phyloP scores from a whole-genome alignment of 2,888 invertebrate genomes.

The Oxytorus armatus region DNA sequence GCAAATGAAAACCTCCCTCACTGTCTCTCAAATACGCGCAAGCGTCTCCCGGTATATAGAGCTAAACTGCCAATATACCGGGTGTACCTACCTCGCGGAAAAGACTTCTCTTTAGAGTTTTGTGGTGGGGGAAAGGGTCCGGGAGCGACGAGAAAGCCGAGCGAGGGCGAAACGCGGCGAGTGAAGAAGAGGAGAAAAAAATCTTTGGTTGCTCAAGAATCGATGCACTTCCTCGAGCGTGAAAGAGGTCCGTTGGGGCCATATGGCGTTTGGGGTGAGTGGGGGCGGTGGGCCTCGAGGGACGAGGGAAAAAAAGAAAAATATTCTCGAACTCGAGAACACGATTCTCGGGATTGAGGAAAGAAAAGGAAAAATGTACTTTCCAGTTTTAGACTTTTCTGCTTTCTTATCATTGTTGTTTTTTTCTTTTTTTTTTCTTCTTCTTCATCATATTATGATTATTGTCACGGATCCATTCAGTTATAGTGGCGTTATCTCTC shows the following conservation, averaged over 20 bases:
- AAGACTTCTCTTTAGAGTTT: too few relatives aligned
- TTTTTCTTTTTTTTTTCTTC: constrained; percentile 1
- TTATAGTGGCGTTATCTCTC: constrained; percentile 17
- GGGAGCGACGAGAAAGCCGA: too few relatives aligned
- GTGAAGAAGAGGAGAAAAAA: constrained; percentile 29
- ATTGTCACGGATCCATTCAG: constrained; percentile 10
- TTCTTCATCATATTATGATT: not conserved
- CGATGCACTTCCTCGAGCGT: constrained; percentile 58
- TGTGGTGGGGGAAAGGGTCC: too few relatives aligned
- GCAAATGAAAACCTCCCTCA: constrained; percentile 61
- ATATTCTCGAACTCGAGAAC: constrained; percentile 34
- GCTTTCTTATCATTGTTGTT: not conserved
- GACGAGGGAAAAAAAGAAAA: too few relatives aligned
- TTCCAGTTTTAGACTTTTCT: not conserved
- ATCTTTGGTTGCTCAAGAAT: constrained; percentile 30
- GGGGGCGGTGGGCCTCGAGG: constrained; percentile 40
- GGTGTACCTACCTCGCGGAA: too few relatives aligned
- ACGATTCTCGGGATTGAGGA: constrained; percentile 16
- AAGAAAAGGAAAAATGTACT: constrained; percentile 6
- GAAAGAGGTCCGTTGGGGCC: constrained; percentile 58
- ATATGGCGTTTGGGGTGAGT: constrained; percentile 65
- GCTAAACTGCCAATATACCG: too few relatives aligned
- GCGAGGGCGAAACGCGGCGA: constrained; percentile 19
- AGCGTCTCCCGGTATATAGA: not conserved
- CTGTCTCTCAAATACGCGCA: not conserved